Base-by-base conservation (phyloP, 2,113 vertebrate species). In the Pyxicephalus adspersus region DNA sequence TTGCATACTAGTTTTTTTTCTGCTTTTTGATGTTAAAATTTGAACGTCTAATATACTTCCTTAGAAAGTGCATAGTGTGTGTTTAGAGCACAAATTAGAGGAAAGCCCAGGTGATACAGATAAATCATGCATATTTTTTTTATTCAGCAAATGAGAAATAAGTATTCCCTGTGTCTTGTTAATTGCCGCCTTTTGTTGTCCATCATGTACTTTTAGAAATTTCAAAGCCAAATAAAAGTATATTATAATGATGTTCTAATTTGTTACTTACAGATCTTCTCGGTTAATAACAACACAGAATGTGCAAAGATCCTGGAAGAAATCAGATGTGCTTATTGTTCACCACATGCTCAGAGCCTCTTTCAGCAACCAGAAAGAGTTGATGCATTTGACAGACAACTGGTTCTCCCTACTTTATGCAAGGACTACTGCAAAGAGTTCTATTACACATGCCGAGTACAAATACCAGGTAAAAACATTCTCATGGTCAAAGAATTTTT, bases 381-480 rank as follows among this genome's bases (percentile, higher is more conserved):
- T 76, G 95, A 94, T 74, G 88, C 90, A 84, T 86, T 95, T 87
- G 95, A 95, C 87, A 94, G 91, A 89, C 96, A 96, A 81, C 91
- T 95, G 64, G 91, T 86, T 73, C 93, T 99, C 88, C 98, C 98
- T 2, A 91, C 93, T 73, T 91, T 99, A 88, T 99, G 98, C 93
- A 94, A 94, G 87, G 95, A 97, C 89, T 99, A 98, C 94, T 99
- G 98, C 92, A 94, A 96, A 84, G 95, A 98, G 87, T 96, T 99
- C 93, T 99, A 98, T 92, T 99, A 98, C 85, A 96, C 95, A 86
- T 99, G 98, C 91, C 94, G 96, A 87, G 93, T 95, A 85, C 96
- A 98, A 85, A 92, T 98, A 92, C 96, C 98, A 96, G 98, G 98
- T 99, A 97, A 95, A 45, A 28, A n/a, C 50, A 64, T 26, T 76